phyloP scores from a whole-genome alignment of 1,140 invertebrate genomes.

The Drosophila suzukii region DNA sequence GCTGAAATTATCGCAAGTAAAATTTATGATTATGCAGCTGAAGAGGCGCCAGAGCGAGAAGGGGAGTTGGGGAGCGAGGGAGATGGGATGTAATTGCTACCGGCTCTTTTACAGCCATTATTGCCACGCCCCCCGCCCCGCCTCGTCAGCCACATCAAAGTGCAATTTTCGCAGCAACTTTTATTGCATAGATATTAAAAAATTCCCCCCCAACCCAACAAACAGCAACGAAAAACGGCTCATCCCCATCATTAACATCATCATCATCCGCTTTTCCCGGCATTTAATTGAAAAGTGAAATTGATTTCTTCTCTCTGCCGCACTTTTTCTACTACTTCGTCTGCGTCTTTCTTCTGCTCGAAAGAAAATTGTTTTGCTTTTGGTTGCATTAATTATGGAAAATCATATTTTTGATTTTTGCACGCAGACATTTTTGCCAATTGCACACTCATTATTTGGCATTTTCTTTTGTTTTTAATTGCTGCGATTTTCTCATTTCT shows the following conservation, averaged over 20 bases:
- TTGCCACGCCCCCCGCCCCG: slow-evolving; percentile 1
- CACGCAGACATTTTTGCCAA: slow-evolving; percentile 30
- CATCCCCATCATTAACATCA: slow-evolving; percentile 32
- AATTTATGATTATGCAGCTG: slow-evolving; percentile 34
- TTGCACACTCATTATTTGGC: slow-evolving; percentile 44
- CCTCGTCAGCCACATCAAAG: slow-evolving; percentile 28
- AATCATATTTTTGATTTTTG: slow-evolving; percentile 57
- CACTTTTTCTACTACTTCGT: neutral
- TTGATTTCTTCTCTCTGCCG: slow-evolving; percentile 46
- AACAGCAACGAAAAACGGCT: neutral
- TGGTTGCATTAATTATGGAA: slow-evolving; percentile 65
- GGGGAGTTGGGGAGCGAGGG: neutral
- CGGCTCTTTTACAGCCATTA: slow-evolving; percentile 16
- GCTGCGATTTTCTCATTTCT: slow-evolving; percentile 2
- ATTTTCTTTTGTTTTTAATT: slow-evolving; percentile 43
- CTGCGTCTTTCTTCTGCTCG: slow-evolving; percentile 24
- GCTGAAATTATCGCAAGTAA: slow-evolving; percentile 25
- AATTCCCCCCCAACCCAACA: neutral
- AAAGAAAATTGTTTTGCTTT: slow-evolving; percentile 54
- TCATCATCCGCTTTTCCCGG: slow-evolving; percentile 7
- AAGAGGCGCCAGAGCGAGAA: slow-evolving; percentile 10
- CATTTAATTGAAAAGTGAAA: slow-evolving; percentile 77
- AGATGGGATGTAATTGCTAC: slow-evolving; percentile 2
- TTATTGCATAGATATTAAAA: slow-evolving; percentile 50
- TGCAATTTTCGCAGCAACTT: slow-evolving; percentile 44